These are phyloP conservation scores for Lerema accius DNA, from an alignment of 1,140 invertebrate genomes.

Conservation along the genomic window DNA sequence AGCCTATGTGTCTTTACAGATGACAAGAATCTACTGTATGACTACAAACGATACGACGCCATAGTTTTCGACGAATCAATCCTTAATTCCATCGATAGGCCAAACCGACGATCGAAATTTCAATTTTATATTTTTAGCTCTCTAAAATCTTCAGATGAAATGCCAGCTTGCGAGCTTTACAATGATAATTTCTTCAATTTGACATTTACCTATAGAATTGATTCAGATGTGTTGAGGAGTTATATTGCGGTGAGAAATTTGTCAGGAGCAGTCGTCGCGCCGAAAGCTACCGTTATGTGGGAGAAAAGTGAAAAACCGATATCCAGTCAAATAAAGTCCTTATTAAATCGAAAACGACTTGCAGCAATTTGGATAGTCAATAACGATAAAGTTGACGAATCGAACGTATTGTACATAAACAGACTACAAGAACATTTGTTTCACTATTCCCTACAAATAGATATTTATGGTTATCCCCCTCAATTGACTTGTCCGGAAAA, in stretches of 20 bases:
- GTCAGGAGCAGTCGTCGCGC: slow-evolving; percentile 56
- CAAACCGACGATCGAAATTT: slow-evolving; percentile 26
- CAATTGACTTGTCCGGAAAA: slow-evolving; percentile 49
- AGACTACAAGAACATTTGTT: slow-evolving; percentile 84
- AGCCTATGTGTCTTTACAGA: slow-evolving; percentile 48
- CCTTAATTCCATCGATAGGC: slow-evolving; percentile 36
- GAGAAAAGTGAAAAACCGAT: slow-evolving; percentile 45
- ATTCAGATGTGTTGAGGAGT: slow-evolving; percentile 85
- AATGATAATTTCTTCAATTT: slow-evolving; percentile 83
- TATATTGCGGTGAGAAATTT: slow-evolving; percentile 62
- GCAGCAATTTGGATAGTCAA: slow-evolving; percentile 85
- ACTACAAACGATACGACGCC: slow-evolving; percentile 55
- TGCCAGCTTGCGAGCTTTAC: slow-evolving; percentile 50
- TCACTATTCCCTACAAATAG: slow-evolving; percentile 75
- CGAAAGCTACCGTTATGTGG: slow-evolving; percentile 44
- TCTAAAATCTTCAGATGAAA: slow-evolving; percentile 49
- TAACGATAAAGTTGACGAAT: slow-evolving; percentile 83
- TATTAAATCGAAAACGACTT: slow-evolving; percentile 67
- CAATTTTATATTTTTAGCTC: slow-evolving; percentile 73
- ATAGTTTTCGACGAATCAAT: slow-evolving; percentile 56
- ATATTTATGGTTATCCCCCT: slow-evolving; percentile 87
- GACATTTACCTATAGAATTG: slow-evolving; percentile 86
- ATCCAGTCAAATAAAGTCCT: slow-evolving; percentile 40
- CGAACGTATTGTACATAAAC: slow-evolving; percentile 83
- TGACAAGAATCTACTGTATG: slow-evolving; percentile 38